Percentiles rank a stretch among this genome's conserved stretches.
Conservation (phyloP, 2,888 invertebrate species). For the Platerodrilus igneus region DNA sequence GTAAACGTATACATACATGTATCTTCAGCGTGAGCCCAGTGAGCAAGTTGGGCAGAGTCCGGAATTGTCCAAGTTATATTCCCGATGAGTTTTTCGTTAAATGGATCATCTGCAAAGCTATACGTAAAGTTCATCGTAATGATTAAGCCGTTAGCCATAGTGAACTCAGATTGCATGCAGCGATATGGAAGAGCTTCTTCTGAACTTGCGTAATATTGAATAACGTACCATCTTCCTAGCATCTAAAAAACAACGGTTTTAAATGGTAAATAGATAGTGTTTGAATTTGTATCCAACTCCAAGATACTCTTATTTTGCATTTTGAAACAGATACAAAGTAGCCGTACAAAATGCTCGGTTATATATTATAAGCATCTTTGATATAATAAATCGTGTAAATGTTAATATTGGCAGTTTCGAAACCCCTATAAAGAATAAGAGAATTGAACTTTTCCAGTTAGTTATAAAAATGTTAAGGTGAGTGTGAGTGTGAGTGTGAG, state of each 20-base stretch:
- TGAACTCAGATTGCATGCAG: conserved; percentile 77
- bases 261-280: too few species aligned
- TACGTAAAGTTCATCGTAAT: conserved; percentile 88
- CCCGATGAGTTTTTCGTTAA: conserved; percentile 72
- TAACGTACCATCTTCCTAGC: conserved; percentile 79
- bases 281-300: too few species aligned
- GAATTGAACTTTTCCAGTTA: too few species aligned
- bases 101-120: conserved; percentile 78
- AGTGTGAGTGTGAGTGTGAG: too few species aligned
- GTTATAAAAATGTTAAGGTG: too few species aligned
- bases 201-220: conserved; percentile 84
- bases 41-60: conserved; percentile 67
- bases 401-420: too few species aligned
- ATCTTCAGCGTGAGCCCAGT: conserved; percentile 83
- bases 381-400: too few species aligned
- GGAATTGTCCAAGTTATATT: conserved; percentile 85
- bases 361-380: too few species aligned
- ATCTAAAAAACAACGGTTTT: conserved; percentile 58
- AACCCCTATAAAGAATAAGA: too few species aligned
- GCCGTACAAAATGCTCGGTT: too few species aligned
- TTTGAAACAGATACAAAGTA: too few species aligned
- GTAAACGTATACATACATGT: conserved; percentile 58
- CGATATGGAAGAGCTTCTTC: conserved; percentile 81
- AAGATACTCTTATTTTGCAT: too few species aligned
- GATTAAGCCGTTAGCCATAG: conserved; percentile 53